Percentiles rank a stretch among this genome's conserved stretches.
phyloP scores from a whole-genome alignment of 2,888 invertebrate genomes.

The Andrena praecox region DNA sequence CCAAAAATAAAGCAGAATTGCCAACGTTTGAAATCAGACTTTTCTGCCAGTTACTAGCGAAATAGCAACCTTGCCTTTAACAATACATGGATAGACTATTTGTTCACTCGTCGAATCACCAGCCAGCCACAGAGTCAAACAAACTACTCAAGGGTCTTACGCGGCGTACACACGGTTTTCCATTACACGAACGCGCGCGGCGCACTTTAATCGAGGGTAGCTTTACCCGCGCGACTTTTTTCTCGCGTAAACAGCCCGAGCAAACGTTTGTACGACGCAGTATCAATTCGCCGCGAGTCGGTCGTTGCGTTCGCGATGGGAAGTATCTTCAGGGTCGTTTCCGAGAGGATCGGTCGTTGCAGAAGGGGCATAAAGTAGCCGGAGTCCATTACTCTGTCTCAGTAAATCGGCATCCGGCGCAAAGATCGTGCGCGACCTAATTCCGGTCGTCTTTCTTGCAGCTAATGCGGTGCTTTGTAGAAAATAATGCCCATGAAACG shows the following conservation, averaged over 20 bases:
- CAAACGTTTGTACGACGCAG: conserved; percentile 56
- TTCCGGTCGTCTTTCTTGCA: conserved; percentile 61
- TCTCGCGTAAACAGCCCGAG: conserved; percentile 36
- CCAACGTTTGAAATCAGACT: too few species aligned
- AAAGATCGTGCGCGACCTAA: conserved; percentile 68
- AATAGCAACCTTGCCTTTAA: too few species aligned
- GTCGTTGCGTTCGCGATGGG: conserved; percentile 47
- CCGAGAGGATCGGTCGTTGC: conserved; percentile 45
- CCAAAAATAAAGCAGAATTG: too few species aligned
- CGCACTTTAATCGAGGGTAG: conserved; percentile 44
- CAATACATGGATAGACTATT: too few species aligned
- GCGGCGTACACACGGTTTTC: conserved; percentile 10
- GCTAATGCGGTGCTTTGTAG: conserved; percentile 67
- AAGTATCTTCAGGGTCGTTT: conserved; percentile 55
- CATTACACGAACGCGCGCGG: not conserved
- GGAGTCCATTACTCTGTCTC: conserved; percentile 65
- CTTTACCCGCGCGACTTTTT: conserved; percentile 41
- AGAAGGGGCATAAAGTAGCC: conserved; percentile 62
- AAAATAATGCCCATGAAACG: conserved; percentile 57
- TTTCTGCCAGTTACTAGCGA: too few species aligned
- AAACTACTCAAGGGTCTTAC: not conserved
- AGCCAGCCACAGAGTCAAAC: too few species aligned
- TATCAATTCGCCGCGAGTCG: conserved; percentile 55
- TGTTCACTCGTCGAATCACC: too few species aligned
- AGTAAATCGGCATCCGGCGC: conserved; percentile 62